Evolutionary conservation across 1,140 invertebrate genomes (phyloP).

Genomic region (Ceratina australensis): DNA sequence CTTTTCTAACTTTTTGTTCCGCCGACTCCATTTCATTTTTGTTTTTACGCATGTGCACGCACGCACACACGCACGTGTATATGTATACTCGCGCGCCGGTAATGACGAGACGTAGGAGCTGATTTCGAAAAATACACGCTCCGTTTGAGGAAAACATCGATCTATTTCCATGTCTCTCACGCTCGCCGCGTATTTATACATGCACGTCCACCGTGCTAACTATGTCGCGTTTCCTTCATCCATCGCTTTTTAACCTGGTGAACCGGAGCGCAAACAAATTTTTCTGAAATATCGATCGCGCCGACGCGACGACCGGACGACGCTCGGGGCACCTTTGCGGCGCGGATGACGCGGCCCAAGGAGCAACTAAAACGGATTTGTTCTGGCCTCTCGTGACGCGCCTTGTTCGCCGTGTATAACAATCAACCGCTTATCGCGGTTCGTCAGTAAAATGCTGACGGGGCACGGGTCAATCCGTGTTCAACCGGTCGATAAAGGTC

Average conservation of each 20-base stretch:
- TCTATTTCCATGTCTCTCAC: conserved; percentile 9
- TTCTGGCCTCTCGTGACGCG: background rate
- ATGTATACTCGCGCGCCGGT: background rate
- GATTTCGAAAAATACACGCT: conserved; percentile 17
- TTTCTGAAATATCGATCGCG: background rate
- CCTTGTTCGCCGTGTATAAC: conserved; percentile 40
- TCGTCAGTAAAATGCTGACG: conserved; percentile 49
- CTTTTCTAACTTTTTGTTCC: background rate
- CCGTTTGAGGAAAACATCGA: background rate
- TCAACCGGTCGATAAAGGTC: conserved; percentile 53
- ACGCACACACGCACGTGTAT: background rate
- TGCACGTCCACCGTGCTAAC: background rate
- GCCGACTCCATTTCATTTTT: too few relatives aligned
- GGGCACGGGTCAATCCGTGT: conserved; percentile 47
- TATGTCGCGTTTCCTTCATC: background rate
- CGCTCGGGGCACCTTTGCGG: background rate
- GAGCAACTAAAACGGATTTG: conserved; percentile 36
- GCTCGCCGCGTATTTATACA: background rate
- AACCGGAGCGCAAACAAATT: conserved; percentile 14
- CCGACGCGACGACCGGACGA: conserved; percentile 4
- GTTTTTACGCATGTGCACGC: background rate
- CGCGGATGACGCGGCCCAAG: conserved; percentile 31
- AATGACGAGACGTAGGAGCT: conserved; percentile 3
- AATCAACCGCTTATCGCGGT: conserved; percentile 59
- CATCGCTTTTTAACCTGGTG: background rate